Base-by-base conservation (phyloP, 1,140 invertebrate species). In the Geopemphigus sp. region DNA sequence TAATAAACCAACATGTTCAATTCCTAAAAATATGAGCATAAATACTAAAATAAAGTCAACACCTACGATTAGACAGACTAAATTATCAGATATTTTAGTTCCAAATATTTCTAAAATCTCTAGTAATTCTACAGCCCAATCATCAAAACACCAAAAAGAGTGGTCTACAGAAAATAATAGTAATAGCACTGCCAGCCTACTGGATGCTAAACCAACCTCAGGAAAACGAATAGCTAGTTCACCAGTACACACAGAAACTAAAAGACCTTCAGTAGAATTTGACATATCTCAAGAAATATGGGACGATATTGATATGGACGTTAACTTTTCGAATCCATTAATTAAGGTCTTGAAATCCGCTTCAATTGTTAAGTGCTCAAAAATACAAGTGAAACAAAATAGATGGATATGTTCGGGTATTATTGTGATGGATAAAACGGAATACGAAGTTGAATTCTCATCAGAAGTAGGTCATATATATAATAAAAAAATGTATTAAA, bases 361-460 rank as follows among this genome's bases (percentile, higher is more conserved):
- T 45, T 61, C 56, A 19, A 17, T 61, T 61, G 45, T 78, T n/a
- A 59, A 78, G 17, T 24, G 45, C 4, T 78, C 74, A n/a, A 78
- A 78, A 78, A 78, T 78, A 47, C 74, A 78, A 78, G 74, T 78
- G 1, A 78, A 78, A 78, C 74, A 78, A 61, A 78, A 61, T 29
- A n/a, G 63, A 47, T 78, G 74, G 74, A 63, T 78, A 61, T 78
- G 74, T 29, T 78, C 74, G 24, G 74, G 74, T 19, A 63, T n/a
- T n/a, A n/a, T 29, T 10, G 29, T 78, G 4, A 29, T 24, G 15
- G 56, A 61, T 29, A 57, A 61, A 45, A 26, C 74, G 19, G 47
- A 17, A 63, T 14, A 47, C 11, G 57, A 78, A 61, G 74, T 53
- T 22, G 74, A 78, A 10, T 78, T 78, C 17, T 78, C 74, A 14